These are phyloP conservation scores for Cacatua alba DNA, from an alignment of 2,113 vertebrate species.

Conservation along the genomic window DNA sequence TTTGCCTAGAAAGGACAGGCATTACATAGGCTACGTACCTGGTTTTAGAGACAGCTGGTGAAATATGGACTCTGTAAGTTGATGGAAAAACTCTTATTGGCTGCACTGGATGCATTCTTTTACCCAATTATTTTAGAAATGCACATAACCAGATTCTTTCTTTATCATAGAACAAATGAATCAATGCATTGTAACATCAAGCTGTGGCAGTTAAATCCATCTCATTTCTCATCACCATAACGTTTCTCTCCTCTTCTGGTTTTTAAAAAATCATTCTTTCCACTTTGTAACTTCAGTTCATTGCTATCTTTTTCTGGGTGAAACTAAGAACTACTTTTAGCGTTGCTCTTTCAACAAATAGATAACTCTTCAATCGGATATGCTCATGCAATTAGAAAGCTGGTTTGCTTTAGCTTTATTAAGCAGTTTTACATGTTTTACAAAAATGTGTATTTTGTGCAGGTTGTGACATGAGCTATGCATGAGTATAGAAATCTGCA, in stretches of 20 bases:
- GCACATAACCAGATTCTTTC: neutral
- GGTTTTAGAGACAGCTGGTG: neutral
- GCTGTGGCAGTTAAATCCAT: neutral
- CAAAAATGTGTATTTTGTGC: neutral
- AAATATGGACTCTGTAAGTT: neutral
- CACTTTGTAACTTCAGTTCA: neutral
- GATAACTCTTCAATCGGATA: neutral
- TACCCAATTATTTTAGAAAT: neutral
- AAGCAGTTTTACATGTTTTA: neutral
- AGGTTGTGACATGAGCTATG: neutral
- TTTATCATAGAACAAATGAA: neutral
- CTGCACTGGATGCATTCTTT: neutral
- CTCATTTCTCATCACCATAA: neutral
- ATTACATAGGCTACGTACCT: neutral
- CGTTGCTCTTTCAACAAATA: neutral
- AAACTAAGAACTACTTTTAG: neutral
- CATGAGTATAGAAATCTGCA: neutral
- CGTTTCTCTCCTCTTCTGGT: neutral
- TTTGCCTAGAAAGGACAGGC: neutral
- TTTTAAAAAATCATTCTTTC: neutral
- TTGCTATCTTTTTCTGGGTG: neutral
- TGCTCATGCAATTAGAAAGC: neutral
- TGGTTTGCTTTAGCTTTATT: neutral
- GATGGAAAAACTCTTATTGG: neutral
- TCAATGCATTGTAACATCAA: neutral